Evolutionary conservation across 2,797 vertebrate species (phyloP).

Genomic region (Triplophysa bombifrons): DNA sequence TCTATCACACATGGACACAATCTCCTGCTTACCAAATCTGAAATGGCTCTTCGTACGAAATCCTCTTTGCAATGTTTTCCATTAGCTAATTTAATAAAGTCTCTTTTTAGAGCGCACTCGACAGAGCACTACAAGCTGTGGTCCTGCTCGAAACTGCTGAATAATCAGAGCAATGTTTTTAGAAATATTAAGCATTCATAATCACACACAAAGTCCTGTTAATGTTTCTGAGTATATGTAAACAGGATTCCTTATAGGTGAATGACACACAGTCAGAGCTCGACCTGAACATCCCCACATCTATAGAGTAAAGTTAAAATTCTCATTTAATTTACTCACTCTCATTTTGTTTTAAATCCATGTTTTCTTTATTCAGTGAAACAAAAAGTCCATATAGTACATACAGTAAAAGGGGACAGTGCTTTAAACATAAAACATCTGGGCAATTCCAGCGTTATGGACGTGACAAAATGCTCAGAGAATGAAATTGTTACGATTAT

Average conservation of each 20-base stretch:
- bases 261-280: no score
- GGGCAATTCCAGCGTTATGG: no score
- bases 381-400: no score
- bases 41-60: conserved; percentile 21
- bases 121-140: not conserved
- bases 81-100: conserved; percentile 39
- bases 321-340: no score
- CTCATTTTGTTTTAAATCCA: no score
- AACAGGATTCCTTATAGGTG: not conserved
- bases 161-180: conserved; percentile 8
- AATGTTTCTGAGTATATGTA: not conserved
- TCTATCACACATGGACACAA: conserved; percentile 28
- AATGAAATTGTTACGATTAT: no score
- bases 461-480: no score
- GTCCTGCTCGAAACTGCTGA: conserved; percentile 7
- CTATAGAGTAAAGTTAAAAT: not conserved
- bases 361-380: no score
- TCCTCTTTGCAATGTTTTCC: conserved; percentile 22
- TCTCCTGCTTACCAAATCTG: conserved; percentile 8
- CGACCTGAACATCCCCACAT: not conserved
- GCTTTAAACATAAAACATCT: no score
- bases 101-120: conserved; percentile 12
- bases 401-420: no score
- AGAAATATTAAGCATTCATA: conserved; percentile 7
- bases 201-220: not conserved